Conservation (phyloP, 92 coral and sea anemone genomes). For the Paragorgia papillata region DNA sequence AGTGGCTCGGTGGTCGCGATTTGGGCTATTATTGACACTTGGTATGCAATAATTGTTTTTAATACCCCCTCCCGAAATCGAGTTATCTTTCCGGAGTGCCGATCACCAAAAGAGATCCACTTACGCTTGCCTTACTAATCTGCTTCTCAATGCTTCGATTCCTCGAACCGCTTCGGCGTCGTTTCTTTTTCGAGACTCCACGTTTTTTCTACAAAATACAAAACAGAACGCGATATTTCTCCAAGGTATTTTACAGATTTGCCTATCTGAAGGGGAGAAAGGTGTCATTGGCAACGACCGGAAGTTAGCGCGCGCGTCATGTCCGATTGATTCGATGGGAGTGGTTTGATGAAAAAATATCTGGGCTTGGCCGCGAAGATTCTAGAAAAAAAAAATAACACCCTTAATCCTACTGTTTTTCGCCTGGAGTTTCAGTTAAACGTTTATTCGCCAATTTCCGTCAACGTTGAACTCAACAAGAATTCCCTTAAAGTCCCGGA, state of each 20-base stretch:
- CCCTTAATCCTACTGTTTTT: not conserved
- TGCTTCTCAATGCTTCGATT: slow-evolving; percentile 25
- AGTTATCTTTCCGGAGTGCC: no score
- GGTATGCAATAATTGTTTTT: slow-evolving; percentile 1
- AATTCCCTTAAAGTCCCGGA: no score
- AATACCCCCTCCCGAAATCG: slow-evolving; percentile 46
- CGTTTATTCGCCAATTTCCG: no score
- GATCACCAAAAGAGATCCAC: not conserved
- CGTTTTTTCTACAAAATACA: slow-evolving; percentile 8
- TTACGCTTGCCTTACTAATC: slow-evolving; percentile 21
- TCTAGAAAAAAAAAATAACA: not conserved
- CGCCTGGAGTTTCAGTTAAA: no score
- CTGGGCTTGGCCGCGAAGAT: not conserved
- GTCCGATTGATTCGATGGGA: not conserved
- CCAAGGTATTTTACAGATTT: not conserved
- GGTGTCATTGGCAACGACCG: no score
- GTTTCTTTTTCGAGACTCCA: not conserved
- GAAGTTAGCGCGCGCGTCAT: not conserved
- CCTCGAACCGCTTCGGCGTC: slow-evolving; percentile 10
- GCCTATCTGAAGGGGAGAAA: slow-evolving; percentile 5
- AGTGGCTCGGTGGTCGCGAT: not conserved
- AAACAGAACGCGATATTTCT: not conserved
- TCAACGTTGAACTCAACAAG: no score
- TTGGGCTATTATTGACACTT: not conserved
- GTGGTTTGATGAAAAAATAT: no score